Base-by-base conservation (phyloP, 2,888 invertebrate genomes). In the Acronicta aceris region DNA sequence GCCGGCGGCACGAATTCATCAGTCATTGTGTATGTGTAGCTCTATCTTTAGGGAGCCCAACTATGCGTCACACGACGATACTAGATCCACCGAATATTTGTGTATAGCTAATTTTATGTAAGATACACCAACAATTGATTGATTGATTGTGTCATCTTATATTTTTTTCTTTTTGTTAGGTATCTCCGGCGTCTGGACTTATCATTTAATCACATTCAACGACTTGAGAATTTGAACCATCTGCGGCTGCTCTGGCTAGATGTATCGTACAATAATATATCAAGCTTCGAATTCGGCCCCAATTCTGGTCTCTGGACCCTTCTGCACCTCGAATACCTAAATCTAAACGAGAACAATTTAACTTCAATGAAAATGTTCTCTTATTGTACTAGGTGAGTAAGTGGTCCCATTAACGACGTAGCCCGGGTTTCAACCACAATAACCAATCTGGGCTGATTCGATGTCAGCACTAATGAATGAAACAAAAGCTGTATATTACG, bases 131-230 rank as follows among this genome's bases (percentile, higher is more conserved):
- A 12, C 30, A 9, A 8, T 9, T 30, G 2, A 30, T 30, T 3
- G 21, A 9, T 30, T n/a, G n/a, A 30, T 1, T 9, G 8, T 9
- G 1, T 30, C 12, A 12, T 33, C 0, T n/a, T 21, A 21, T 21
- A 21, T 38, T n/a, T 38, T 38, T 38, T 38, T n/a, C 3, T 16
- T 52, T 59, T 21, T 85, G 84, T 48, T 71, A 96, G 96, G 76
- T 95, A 95, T 81, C 89, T 96, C 15, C 91, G 94, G 17, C 93
- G 95, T 16, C 86, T 96, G 48, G 95, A 96, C 77, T 82, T 96
- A 36, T 96, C 96, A 0, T 94, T 95, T 72, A 96, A 96, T 80
- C 89, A 95, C 61, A 96, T 96, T 54, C 90, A 93, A 72, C 85
- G 87, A 13, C 82, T 96, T 1, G 95, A 95, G 81, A 95, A 96